Conservation (phyloP, 2,888 invertebrate genomes). For the Nomada goodeniana region DNA sequence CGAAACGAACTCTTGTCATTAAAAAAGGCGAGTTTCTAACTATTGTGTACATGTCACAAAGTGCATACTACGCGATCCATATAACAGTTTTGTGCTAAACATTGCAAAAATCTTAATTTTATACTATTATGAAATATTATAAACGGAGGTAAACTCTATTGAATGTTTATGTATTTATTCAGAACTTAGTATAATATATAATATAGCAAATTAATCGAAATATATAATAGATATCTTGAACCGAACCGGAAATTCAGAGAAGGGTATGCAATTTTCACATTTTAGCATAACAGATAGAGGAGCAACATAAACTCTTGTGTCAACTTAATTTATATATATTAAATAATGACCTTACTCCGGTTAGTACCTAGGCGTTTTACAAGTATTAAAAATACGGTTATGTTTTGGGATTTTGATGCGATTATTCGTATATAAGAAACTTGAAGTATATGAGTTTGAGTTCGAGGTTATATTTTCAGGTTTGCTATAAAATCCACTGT, state of each 20-base stretch:
- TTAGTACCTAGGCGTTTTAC: conserved; percentile 66
- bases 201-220: neutral
- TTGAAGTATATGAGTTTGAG: neutral
- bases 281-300: conserved; percentile 13
- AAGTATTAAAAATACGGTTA: conserved; percentile 38
- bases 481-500: conserved; percentile 79
- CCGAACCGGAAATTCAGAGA: neutral
- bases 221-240: neutral
- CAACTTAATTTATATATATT: conserved; percentile 47
- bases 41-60: neutral
- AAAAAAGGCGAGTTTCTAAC: neutral
- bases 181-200: neutral
- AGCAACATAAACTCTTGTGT: neutral
- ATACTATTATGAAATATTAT: too few relatives aligned
- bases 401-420: conserved; percentile 45
- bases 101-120: too few relatives aligned
- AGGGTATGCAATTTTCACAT: conserved; percentile 51
- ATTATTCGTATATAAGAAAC: neutral
- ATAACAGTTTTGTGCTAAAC: neutral
- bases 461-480: conserved; percentile 73
- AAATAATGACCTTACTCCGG: conserved; percentile 75
- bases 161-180: neutral
- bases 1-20: neutral
- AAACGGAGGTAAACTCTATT: neutral
- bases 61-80: neutral